These are phyloP conservation scores for Luperina nickerlii DNA, from an alignment of 2,888 invertebrate genomes.

Conservation along the genomic window DNA sequence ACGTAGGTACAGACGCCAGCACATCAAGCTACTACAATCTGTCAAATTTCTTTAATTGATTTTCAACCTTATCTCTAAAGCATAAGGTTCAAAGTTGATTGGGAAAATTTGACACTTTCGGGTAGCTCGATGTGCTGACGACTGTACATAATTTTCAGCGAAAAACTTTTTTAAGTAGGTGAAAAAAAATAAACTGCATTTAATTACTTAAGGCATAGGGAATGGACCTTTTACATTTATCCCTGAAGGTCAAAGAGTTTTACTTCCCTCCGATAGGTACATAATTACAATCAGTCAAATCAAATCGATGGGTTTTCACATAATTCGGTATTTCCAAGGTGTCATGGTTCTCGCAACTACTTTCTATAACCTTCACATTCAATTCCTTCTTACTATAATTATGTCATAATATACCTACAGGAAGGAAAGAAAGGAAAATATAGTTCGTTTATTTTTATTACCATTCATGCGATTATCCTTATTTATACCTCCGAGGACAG, in stretches of 20 bases:
- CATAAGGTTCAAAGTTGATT: too few species aligned
- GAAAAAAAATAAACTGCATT: too few species aligned
- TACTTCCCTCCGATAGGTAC: neutral
- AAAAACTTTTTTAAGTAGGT: neutral
- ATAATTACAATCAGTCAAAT: neutral
- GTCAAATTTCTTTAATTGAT: too few species aligned
- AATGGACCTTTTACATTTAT: conserved; percentile 10
- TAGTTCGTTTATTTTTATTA: conserved; percentile 53
- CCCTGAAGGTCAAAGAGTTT: neutral
- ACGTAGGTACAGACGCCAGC: too few species aligned
- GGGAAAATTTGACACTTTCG: too few species aligned
- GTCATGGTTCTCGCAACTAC: conserved; percentile 8
- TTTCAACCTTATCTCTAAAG: too few species aligned
- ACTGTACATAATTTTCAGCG: neutral
- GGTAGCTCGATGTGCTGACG: too few species aligned
- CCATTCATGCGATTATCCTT: conserved; percentile 63
- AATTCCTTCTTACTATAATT: conserved; percentile 11
- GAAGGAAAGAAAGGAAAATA: conserved; percentile 51
- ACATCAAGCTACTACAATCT: too few species aligned
- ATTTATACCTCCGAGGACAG: conserved; percentile 53
- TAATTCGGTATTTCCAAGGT: conserved; percentile 36
- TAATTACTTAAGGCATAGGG: neutral
- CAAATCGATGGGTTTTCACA: neutral
- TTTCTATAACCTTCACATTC: conserved; percentile 48
- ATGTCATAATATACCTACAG: conserved; percentile 3